Evolutionary conservation across 2,888 invertebrate species (phyloP).

Genomic region (Drosophila affinis): DNA sequence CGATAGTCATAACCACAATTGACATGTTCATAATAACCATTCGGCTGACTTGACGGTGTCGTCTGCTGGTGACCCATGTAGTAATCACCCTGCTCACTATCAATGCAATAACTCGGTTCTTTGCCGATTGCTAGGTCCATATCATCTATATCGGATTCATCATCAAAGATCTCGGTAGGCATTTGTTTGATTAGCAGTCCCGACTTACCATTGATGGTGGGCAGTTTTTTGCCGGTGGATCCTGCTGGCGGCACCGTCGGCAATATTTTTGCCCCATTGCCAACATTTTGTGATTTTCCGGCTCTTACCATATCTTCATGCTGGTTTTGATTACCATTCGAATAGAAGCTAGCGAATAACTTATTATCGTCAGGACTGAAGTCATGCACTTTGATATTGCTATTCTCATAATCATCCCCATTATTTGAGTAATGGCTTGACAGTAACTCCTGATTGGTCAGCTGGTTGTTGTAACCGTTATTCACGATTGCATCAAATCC

Average conservation of each 20-base stretch:
- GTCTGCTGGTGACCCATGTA: constrained; percentile 71
- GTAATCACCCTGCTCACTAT: constrained; percentile 83
- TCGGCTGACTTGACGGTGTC: constrained; percentile 65
- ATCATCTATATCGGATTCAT: constrained; percentile 60
- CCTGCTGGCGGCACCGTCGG: constrained; percentile 78
- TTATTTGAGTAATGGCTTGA: constrained; percentile 48
- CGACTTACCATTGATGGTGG: constrained; percentile 81
- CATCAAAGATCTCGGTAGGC: constrained; percentile 82
- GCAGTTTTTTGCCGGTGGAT: constrained; percentile 82
- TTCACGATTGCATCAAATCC: constrained; percentile 12
- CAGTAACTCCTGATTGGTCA: constrained; percentile 41
- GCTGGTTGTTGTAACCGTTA: constrained; percentile 45
- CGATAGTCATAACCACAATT: constrained; percentile 82
- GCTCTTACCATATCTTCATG: constrained; percentile 19
- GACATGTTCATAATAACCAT: constrained; percentile 80
- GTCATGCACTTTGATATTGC: constrained; percentile 57
- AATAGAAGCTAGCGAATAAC: constrained; percentile 52
- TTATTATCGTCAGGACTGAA: constrained; percentile 38
- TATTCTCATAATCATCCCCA: constrained; percentile 76
- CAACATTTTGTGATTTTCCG: constrained; percentile 10
- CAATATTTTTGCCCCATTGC: constrained; percentile 52
- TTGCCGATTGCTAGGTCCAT: constrained; percentile 46
- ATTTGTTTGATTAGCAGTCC: constrained; percentile 81
- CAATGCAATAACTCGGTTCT: constrained; percentile 76
- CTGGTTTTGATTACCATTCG: constrained; percentile 58